Evolutionary conservation across 1,140 invertebrate genomes (phyloP).

Genomic region (Cotesia vestalis): DNA sequence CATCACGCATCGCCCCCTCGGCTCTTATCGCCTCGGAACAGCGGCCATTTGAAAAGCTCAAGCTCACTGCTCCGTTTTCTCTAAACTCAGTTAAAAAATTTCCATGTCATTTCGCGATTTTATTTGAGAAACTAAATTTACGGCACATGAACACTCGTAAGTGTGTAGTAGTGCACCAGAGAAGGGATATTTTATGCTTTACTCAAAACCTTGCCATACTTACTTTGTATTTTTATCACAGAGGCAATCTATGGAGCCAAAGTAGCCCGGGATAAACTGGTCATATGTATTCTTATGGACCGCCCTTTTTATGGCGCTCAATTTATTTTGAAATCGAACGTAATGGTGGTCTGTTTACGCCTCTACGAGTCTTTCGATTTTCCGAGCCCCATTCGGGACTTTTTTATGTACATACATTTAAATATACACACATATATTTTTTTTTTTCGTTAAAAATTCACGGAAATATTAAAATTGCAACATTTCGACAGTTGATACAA

Average conservation of each 20-base stretch:
- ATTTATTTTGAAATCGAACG: constrained; percentile 66
- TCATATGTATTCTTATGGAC: constrained; percentile 63
- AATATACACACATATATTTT: too few relatives aligned
- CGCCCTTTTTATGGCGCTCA: constrained; percentile 62
- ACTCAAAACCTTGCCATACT: too few relatives aligned
- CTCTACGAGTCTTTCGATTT: constrained; percentile 32
- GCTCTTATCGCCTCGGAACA: constrained; percentile 59
- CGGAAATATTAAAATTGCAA: constrained; percentile 54
- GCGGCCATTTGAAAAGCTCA: constrained; percentile 58
- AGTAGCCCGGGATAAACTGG: constrained; percentile 47
- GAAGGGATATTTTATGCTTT: too few relatives aligned
- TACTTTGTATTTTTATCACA: constrained; percentile 3
- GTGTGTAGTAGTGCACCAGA: too few relatives aligned
- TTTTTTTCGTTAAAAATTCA: constrained; percentile 54
- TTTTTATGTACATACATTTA: background rate
- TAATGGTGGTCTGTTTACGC: constrained; percentile 62
- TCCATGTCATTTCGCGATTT: background rate
- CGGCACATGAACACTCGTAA: too few relatives aligned
- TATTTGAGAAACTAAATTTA: too few relatives aligned
- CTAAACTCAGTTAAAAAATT: background rate
- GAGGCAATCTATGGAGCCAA: constrained; percentile 24
- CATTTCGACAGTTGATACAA: constrained; percentile 43
- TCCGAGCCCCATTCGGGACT: constrained; percentile 16
- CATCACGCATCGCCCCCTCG: constrained; percentile 43
- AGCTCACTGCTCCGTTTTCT: too few relatives aligned